These are phyloP conservation scores for Drosophila fuyamai DNA, from an alignment of 1,140 invertebrate species.

Conservation along the genomic window DNA sequence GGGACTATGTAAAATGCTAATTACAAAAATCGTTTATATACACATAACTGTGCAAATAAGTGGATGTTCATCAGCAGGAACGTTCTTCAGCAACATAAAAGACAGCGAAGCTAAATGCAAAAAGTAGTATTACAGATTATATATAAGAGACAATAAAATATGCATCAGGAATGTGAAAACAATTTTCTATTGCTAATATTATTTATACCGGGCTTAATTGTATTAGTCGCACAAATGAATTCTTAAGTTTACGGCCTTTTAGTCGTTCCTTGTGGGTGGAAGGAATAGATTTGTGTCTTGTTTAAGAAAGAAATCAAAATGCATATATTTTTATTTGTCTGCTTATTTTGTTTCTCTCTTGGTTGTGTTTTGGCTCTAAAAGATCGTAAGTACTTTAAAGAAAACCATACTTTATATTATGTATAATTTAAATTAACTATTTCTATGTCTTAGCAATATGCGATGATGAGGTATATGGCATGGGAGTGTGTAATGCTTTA, in stretches of 20 bases:
- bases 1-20: slow-evolving; percentile 1
- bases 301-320: not conserved
- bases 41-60: not conserved
- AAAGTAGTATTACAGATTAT: not conserved
- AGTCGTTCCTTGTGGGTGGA: not conserved
- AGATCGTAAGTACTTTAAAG: not conserved
- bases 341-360: not conserved
- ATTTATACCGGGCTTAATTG: not conserved
- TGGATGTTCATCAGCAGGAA: slow-evolving; percentile 3
- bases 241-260: not conserved
- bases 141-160: too few species aligned
- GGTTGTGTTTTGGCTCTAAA: not conserved
- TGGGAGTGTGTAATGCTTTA: not conserved
- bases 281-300: too few species aligned
- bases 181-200: too few species aligned
- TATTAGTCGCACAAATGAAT: not conserved
- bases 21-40: not conserved
- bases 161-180: too few species aligned
- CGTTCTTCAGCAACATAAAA: not conserved
- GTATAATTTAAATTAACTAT: too few species aligned
- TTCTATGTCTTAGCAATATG: not conserved
- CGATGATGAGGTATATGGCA: not conserved
- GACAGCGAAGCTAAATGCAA: not conserved
- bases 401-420: not conserved
- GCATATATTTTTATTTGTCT: not conserved